Conservation (phyloP, 1,140 invertebrate genomes). For the Pseudoatta argentina region DNA sequence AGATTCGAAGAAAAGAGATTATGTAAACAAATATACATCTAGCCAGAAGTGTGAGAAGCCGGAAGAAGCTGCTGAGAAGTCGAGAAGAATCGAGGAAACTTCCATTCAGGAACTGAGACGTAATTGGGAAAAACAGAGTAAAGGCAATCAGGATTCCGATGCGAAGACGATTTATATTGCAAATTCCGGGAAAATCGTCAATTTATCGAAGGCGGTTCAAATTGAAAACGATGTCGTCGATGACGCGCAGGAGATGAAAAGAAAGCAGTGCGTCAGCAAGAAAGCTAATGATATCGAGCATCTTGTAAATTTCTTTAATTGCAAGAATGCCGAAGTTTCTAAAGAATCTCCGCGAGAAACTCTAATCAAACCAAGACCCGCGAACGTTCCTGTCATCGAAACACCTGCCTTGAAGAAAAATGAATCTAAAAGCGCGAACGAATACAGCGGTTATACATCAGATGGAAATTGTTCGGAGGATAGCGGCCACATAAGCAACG, state of each 20-base stretch:
- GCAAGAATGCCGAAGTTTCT: constrained; percentile 79
- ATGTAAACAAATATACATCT: not conserved
- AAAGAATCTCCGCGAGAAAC: constrained; percentile 68
- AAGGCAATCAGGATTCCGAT: constrained; percentile 57
- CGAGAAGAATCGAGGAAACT: constrained; percentile 16
- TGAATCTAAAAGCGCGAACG: constrained; percentile 43
- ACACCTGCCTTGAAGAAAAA: constrained; percentile 44
- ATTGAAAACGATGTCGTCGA: constrained; percentile 34
- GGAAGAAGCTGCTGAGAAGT: constrained; percentile 37
- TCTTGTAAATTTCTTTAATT: constrained; percentile 85
- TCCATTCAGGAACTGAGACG: constrained; percentile 80
- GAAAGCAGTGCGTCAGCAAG: constrained; percentile 60
- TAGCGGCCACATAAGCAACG: constrained; percentile 92
- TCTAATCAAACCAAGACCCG: constrained; percentile 71
- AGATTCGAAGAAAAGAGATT: not conserved
- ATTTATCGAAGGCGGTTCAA: constrained; percentile 31
- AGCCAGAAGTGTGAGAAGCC: not conserved
- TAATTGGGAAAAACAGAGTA: constrained; percentile 83
- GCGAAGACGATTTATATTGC: constrained; percentile 35
- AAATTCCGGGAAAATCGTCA: constrained; percentile 22
- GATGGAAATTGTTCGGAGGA: constrained; percentile 90
- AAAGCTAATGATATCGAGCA: constrained; percentile 82
- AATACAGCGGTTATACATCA: constrained; percentile 79
- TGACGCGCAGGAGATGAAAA: constrained; percentile 37
- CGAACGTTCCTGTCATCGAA: constrained; percentile 30